phyloP scores from a whole-genome alignment of 2,113 vertebrate species.

The Synodontis membranacea region DNA sequence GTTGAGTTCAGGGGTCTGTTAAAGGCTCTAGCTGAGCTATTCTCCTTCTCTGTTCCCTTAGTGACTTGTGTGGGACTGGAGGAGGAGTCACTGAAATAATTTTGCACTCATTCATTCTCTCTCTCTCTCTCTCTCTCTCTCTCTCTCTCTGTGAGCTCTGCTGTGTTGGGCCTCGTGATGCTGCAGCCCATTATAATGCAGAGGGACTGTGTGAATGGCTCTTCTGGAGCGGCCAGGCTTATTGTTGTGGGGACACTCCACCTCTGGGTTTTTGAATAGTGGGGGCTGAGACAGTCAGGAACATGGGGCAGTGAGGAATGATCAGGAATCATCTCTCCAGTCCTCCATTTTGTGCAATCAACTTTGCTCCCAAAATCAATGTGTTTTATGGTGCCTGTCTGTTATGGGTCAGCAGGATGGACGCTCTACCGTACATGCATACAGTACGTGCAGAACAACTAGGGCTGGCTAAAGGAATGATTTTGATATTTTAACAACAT shows the following conservation, averaged over 20 bases:
- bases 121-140: neutral
- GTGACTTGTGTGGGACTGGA: conserved; percentile 6
- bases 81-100: conserved; percentile 16
- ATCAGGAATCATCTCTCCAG: conserved; percentile 58
- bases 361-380: neutral
- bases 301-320: conserved; percentile 49
- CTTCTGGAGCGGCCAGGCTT: conserved; percentile 55
- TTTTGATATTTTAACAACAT: no score
- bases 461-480: neutral
- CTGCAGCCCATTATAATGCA: conserved; percentile 31
- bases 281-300: conserved; percentile 50
- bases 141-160: neutral
- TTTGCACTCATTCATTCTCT: neutral
- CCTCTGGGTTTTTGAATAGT: conserved; percentile 47
- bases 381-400: conserved; percentile 12
- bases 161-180: conserved; percentile 36
- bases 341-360: conserved; percentile 43
- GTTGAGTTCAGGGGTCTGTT: neutral
- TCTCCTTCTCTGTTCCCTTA: neutral
- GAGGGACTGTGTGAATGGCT: conserved; percentile 39
- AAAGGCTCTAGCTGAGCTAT: neutral
- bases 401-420: neutral
- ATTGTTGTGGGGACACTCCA: conserved; percentile 63
- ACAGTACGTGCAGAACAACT: neutral
- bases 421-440: conserved; percentile 19